Evolutionary conservation across 2,888 invertebrate genomes (phyloP), one percentile per base, ranked within the genome.

Genomic region (Meliscaeva auricollis): DNA sequence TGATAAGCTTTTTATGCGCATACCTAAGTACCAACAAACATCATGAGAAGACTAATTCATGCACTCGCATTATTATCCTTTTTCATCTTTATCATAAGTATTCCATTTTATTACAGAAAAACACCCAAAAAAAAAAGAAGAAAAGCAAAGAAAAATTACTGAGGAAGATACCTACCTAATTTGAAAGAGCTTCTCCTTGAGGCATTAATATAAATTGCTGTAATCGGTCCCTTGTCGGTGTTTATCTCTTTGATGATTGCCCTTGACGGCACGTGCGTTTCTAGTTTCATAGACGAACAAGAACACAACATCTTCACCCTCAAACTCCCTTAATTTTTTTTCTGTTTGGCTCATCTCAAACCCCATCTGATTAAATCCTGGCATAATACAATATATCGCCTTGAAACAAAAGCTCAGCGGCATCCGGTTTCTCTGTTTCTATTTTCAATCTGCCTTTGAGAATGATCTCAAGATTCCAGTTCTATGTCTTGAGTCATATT

Each of bases 201-300:
- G 81, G 85, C 81, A 85, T 85, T 85, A 85, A 85, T 85, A 85
- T 81, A 85, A 85, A 85, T 85, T 81, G 76, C 69, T 85, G 73
- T 85, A 85, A 85, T 85, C 85, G 85, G 73, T 85, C 85, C 85
- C 85, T 81, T 81, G 85, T 81, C 77, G 77, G 81, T 77, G 85
- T 85, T 85, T 77, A 77, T 81, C 85, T 81, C 85, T 85, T 85
- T 85, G 85, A 85, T 81, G 85, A 85, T 85, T 80, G 81, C 76
- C 69, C 68, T 81, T 73, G 77, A 76, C 81, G 85, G 81, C 85
- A 81, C 77, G 81, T 85, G 85, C 76, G 73, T 73, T 79, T 75
- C 84, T 66, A 75, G 74, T 78, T 84, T 78, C 70, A 68, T 68
- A 69, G 69, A 41, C 60, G 38, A 62, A 35, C 15, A 62, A n/a